phyloP scores from a whole-genome alignment of 2,113 vertebrate genomes.

The Alligator sinensis region DNA sequence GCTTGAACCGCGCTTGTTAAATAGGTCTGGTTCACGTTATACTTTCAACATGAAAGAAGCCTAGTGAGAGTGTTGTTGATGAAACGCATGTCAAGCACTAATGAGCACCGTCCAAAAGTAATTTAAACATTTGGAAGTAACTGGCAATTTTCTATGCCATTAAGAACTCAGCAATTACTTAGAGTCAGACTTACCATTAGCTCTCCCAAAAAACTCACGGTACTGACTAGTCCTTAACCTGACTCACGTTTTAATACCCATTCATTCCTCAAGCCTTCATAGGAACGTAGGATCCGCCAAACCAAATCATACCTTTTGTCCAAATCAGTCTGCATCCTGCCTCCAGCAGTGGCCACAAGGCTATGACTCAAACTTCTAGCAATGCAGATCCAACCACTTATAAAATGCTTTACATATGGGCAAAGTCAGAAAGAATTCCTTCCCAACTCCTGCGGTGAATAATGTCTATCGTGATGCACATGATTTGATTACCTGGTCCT shows the following conservation, averaged over 20 bases:
- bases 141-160: conserved; percentile 60
- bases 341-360: conserved; percentile 32
- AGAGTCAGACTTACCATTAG: neutral
- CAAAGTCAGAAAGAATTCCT: conserved; percentile 6
- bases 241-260: rapidly evolving
- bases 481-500: neutral
- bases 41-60: conserved; percentile 5
- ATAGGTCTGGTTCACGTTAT: conserved; percentile 6
- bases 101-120: conserved; percentile 56
- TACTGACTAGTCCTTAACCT: neutral
- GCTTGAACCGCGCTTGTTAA: neutral
- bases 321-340: neutral
- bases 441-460: conserved; percentile 10
- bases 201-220: conserved; percentile 20
- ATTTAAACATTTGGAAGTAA: conserved; percentile 50
- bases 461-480: neutral
- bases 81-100: conserved; percentile 61
- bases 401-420: neutral
- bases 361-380: neutral
- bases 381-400: conserved; percentile 53
- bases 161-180: conserved; percentile 51
- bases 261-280: neutral
- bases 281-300: neutral
- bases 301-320: neutral
- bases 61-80: neutral